Evolutionary conservation across 2,797 vertebrate genomes (phyloP).

Genomic region (Poecilia velifera): DNA sequence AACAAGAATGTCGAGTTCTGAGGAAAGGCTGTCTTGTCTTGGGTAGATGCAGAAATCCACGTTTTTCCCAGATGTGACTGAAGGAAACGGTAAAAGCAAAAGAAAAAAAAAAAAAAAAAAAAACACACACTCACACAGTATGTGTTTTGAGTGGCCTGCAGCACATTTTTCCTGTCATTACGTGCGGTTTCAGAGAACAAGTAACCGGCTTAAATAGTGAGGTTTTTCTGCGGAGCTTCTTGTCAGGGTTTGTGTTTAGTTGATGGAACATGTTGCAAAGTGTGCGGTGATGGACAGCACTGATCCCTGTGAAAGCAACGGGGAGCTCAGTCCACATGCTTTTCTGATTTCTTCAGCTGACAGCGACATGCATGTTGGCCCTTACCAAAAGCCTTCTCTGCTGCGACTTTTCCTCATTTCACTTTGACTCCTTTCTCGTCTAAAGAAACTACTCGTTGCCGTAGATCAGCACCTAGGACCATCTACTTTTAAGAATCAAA

Average conservation of each 20-base stretch:
- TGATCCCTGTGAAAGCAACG: constrained; percentile 55
- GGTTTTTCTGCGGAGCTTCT: constrained; percentile 45
- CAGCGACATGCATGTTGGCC: constrained; percentile 67
- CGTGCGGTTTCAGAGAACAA: constrained; percentile 12
- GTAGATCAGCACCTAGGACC: no score
- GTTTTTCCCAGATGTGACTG: background rate
- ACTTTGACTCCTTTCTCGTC: background rate
- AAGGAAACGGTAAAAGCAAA: background rate
- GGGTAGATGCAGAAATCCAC: constrained; percentile 11
- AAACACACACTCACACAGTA: background rate
- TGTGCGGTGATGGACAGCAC: constrained; percentile 60
- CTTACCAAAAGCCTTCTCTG: constrained; percentile 34
- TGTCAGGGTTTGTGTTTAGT: constrained; percentile 60
- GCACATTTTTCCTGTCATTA: constrained; percentile 14
- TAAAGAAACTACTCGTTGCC: no score
- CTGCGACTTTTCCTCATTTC: constrained; percentile 9
- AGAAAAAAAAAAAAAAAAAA: background rate
- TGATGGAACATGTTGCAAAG: constrained; percentile 61
- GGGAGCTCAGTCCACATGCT: constrained; percentile 64
- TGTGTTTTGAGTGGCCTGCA: background rate
- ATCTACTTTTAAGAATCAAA: no score
- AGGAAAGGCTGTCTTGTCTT: background rate
- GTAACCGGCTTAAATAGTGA: constrained; percentile 33
- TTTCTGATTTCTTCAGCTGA: constrained; percentile 70
- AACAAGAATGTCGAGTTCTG: constrained; percentile 12